Conservation (phyloP, 2,888 invertebrate genomes). For the Nomada flava region DNA sequence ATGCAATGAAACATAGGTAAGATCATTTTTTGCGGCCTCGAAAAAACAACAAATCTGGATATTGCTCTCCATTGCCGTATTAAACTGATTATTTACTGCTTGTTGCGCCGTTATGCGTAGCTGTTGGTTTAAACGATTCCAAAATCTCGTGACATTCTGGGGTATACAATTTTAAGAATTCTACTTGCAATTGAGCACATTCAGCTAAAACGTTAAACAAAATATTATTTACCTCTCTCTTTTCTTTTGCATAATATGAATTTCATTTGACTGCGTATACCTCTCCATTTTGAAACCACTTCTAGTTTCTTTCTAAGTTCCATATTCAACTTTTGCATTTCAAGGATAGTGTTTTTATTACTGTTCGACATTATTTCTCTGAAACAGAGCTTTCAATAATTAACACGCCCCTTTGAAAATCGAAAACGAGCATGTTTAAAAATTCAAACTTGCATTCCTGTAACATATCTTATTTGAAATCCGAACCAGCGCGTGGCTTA, state of each 20-base stretch:
- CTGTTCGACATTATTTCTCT: conserved; percentile 28
- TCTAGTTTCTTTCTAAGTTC: conserved; percentile 68
- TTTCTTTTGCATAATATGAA: neutral
- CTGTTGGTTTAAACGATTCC: conserved; percentile 53
- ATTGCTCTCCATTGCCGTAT: neutral
- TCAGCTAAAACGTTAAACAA: conserved; percentile 62
- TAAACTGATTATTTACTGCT: neutral
- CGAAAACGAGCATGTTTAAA: neutral
- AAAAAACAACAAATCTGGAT: neutral
- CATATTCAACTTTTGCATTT: conserved; percentile 41
- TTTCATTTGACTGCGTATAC: conserved; percentile 7
- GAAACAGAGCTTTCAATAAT: neutral
- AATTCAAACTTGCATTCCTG: neutral
- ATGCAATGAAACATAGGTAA: neutral
- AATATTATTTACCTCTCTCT: no score
- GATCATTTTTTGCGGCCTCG: neutral
- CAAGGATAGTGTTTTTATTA: conserved; percentile 20
- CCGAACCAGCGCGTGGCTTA: neutral
- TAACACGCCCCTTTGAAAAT: neutral
- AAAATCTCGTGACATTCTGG: conserved; percentile 64
- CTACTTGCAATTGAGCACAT: conserved; percentile 67
- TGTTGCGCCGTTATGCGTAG: neutral
- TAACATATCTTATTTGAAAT: neutral
- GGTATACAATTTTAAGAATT: conserved; percentile 64
- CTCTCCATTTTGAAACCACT: conserved; percentile 68